These are phyloP conservation scores for Cyphomyrus plagiostoma DNA, from an alignment of 2,113 vertebrate genomes.

Conservation along the genomic window DNA sequence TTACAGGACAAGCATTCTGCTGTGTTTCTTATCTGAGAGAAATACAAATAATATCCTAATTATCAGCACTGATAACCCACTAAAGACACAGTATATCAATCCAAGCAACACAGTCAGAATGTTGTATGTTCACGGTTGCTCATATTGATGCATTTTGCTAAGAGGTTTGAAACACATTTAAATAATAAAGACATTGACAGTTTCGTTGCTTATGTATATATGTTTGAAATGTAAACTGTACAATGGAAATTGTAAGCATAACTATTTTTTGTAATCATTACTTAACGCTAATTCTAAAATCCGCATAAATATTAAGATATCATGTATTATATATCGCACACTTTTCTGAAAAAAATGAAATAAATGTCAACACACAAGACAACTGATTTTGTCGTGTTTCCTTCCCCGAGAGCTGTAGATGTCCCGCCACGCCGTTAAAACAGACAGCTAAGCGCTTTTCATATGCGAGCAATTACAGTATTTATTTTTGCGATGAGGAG, in stretches of 20 bases:
- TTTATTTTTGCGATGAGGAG: conserved; percentile 45
- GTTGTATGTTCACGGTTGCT: neutral
- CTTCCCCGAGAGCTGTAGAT: conserved; percentile 37
- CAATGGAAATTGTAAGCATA: neutral
- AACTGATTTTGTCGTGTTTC: conserved; percentile 7
- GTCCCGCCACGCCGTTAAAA: conserved; percentile 46
- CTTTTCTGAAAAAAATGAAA: neutral
- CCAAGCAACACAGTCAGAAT: neutral
- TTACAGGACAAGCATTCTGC: neutral
- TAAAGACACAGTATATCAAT: neutral
- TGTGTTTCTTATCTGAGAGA: neutral
- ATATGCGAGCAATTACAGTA: conserved; percentile 47
- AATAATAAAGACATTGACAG: neutral
- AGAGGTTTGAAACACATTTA: neutral
- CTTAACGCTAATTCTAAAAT: neutral
- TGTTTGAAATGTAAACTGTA: neutral
- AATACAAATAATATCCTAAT: neutral
- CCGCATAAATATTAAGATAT: neutral
- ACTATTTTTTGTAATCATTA: conserved; percentile 4
- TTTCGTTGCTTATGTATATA: neutral
- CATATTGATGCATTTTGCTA: neutral
- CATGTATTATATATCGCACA: neutral
- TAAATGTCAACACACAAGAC: neutral
- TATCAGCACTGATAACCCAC: neutral
- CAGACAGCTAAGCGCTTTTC: conserved; percentile 38